A percentile compares a stretch with the other conserved stretches of the same genome.
phyloP scores from a whole-genome alignment of 1,140 invertebrate species.

The Heterodera carotae region DNA sequence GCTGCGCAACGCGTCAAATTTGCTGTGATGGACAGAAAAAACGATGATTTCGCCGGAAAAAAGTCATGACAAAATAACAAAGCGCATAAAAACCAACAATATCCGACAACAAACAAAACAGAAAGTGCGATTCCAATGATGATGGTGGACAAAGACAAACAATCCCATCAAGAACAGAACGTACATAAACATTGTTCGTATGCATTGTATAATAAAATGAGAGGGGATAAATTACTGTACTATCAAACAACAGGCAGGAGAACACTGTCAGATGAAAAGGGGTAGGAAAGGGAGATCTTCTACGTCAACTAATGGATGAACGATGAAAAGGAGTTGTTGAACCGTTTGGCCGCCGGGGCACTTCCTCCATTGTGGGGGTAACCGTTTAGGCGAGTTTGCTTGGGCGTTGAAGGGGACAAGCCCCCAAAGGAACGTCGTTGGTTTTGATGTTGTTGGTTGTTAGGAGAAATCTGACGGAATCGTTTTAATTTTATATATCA shows the following conservation, averaged over 20 bases:
- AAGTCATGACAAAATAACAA: background rate
- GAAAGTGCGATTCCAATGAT: background rate
- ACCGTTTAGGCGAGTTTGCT: conserved; percentile 17
- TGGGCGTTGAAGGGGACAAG: conserved; percentile 1
- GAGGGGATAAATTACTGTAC: background rate
- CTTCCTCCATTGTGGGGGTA: conserved; percentile 4
- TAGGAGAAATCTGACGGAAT: background rate
- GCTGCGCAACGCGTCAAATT: too few species aligned
- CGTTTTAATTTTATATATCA: background rate
- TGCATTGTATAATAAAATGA: too few species aligned
- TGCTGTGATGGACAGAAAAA: background rate
- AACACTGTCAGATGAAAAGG: background rate
- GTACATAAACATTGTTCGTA: too few species aligned
- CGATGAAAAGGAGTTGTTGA: conserved; percentile 20
- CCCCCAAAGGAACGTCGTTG: conserved; percentile 21
- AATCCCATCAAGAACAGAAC: background rate
- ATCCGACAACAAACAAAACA: background rate
- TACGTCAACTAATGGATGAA: conserved; percentile 6
- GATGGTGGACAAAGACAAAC: background rate
- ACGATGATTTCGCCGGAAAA: background rate
- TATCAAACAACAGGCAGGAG: background rate
- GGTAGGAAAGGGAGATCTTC: background rate
- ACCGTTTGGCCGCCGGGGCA: conserved; percentile 11
- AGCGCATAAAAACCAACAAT: background rate
- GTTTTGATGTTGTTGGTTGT: conserved; percentile 1